Conservation (phyloP, 2,888 invertebrate species). For the Palloptera scutellata region DNA sequence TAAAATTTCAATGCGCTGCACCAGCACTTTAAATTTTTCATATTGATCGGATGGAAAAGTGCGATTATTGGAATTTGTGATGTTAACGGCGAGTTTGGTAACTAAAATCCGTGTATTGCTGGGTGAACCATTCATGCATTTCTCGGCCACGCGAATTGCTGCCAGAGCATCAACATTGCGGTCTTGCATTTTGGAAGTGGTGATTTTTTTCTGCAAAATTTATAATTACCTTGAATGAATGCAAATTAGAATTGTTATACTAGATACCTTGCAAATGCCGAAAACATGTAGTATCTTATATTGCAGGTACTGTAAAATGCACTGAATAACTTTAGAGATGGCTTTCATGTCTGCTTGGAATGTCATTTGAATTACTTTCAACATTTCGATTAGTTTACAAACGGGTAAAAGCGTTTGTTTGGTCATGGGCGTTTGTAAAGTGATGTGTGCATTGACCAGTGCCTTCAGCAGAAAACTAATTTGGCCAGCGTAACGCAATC, state of each 20-base stretch:
- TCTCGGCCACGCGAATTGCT: constrained; percentile 77
- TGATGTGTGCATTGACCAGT: constrained; percentile 74
- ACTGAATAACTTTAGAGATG: constrained; percentile 76
- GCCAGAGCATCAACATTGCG: constrained; percentile 76
- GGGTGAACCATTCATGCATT: constrained; percentile 71
- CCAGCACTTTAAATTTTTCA: constrained; percentile 68
- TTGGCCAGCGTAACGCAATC: constrained; percentile 74
- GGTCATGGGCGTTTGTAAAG: constrained; percentile 78
- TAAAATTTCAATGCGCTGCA: constrained; percentile 73
- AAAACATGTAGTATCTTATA: constrained; percentile 77
- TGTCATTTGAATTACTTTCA: constrained; percentile 78
- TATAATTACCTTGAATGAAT: background rate
- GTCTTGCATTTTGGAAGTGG: constrained; percentile 72
- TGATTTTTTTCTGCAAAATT: constrained; percentile 66
- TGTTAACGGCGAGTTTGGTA: constrained; percentile 73
- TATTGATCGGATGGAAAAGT: constrained; percentile 69
- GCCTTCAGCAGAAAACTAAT: constrained; percentile 70
- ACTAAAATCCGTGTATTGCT: constrained; percentile 73
- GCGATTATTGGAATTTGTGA: constrained; percentile 68
- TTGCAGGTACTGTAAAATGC: constrained; percentile 81
- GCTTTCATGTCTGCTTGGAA: constrained; percentile 75
- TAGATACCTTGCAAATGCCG: constrained; percentile 71
- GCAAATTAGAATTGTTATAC: constrained; percentile 38
- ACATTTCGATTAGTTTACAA: constrained; percentile 81
- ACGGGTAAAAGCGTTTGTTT: constrained; percentile 77